phyloP scores from a whole-genome alignment of 2,888 invertebrate genomes.

The Drosophila neotestacea region DNA sequence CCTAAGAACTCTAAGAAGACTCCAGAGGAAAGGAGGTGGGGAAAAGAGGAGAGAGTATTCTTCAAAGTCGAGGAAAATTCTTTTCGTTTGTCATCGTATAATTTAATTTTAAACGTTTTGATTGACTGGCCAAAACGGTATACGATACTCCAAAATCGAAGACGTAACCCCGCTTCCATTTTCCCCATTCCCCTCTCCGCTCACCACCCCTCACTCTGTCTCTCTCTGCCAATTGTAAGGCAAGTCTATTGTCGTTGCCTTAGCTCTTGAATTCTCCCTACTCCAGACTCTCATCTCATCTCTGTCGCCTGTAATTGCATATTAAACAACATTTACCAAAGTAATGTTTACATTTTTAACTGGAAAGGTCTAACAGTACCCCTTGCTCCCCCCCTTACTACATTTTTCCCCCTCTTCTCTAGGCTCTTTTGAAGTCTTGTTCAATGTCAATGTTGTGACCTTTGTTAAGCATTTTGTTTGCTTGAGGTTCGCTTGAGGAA shows the following conservation, averaged over 20 bases:
- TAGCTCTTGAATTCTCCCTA: background rate
- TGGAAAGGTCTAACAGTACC: conserved; percentile 43
- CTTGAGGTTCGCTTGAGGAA: conserved; percentile 51
- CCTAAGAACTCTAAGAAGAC: conserved; percentile 12
- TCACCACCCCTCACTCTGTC: background rate
- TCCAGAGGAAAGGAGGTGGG: background rate
- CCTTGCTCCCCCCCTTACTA: background rate
- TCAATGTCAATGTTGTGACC: conserved; percentile 79
- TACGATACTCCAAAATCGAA: conserved; percentile 31
- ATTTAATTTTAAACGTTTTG: conserved; percentile 75
- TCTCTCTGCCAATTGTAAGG: conserved; percentile 2
- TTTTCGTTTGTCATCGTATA: conserved; percentile 79
- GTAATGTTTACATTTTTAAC: conserved; percentile 60
- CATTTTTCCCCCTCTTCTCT: background rate
- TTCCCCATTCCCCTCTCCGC: background rate
- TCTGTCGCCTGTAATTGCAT: conserved; percentile 69
- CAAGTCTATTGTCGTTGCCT: conserved; percentile 47
- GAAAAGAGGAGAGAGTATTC: background rate
- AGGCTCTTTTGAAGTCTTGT: conserved; percentile 46
- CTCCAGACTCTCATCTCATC: conserved; percentile 10
- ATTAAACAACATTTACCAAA: conserved; percentile 76
- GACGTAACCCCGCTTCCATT: conserved; percentile 2
- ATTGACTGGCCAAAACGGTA: conserved; percentile 73
- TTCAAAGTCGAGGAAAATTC: conserved; percentile 39
- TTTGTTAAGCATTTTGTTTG: conserved; percentile 79